Evolutionary conservation across 2,888 invertebrate genomes (phyloP).

Genomic region (Synanthedon andrenaeformis): DNA sequence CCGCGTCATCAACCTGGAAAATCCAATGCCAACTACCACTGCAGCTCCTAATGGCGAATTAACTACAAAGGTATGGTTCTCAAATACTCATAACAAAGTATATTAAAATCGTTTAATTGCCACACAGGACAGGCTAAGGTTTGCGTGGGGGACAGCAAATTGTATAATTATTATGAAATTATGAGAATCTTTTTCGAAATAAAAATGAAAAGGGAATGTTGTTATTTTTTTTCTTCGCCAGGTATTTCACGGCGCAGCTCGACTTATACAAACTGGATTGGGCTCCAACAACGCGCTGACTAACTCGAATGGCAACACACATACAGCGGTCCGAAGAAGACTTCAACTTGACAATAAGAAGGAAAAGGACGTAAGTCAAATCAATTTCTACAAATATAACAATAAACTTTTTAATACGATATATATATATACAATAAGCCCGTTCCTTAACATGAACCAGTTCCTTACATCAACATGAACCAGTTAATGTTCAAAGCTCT

Average conservation of each 20-base stretch:
- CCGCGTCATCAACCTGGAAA: slow-evolving; percentile 31
- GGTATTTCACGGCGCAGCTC: slow-evolving; percentile 74
- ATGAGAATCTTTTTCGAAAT: not conserved
- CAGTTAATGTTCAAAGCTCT: too few relatives aligned
- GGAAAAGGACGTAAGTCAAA: slow-evolving; percentile 21
- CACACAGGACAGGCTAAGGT: too few relatives aligned
- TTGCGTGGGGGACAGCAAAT: too few relatives aligned
- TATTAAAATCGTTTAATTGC: too few relatives aligned
- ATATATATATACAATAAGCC: too few relatives aligned
- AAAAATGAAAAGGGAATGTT: not conserved
- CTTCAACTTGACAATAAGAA: slow-evolving; percentile 58
- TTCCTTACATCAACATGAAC: too few relatives aligned
- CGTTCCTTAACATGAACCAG: too few relatives aligned
- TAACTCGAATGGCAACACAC: slow-evolving; percentile 18
- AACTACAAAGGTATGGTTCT: slow-evolving; percentile 43
- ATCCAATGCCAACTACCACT: slow-evolving; percentile 31
- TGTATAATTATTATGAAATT: not conserved
- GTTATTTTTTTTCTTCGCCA: slow-evolving; percentile 14
- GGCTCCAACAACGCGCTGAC: slow-evolving; percentile 27
- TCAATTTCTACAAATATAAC: too few relatives aligned
- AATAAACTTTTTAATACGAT: too few relatives aligned
- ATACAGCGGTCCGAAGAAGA: slow-evolving; percentile 55
- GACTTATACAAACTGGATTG: slow-evolving; percentile 66
- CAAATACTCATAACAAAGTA: too few relatives aligned
- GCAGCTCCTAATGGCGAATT: slow-evolving; percentile 39